phyloP scores from a whole-genome alignment of 2,113 vertebrate genomes.

The Nyctereutes procyonoides region DNA sequence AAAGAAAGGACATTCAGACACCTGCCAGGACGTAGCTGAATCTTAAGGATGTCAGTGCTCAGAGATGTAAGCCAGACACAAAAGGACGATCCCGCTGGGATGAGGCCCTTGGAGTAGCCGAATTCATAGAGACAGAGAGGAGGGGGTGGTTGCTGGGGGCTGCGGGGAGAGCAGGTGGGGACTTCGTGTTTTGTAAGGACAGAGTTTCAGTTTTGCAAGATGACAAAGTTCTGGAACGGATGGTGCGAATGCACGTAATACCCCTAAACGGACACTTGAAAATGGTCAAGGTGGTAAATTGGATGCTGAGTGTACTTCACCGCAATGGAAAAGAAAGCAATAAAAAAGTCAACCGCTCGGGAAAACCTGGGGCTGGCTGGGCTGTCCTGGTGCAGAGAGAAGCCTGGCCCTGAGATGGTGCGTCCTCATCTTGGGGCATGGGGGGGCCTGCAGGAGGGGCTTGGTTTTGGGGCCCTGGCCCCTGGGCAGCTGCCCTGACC shows the following conservation, averaged over 20 bases:
- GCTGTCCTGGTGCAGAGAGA: not conserved
- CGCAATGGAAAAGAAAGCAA: not conserved
- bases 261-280: not conserved
- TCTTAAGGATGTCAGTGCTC: not conserved
- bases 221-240: not conserved
- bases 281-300: too few relatives aligned
- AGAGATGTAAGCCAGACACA: not conserved
- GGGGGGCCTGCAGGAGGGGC: not conserved
- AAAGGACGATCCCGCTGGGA: not conserved
- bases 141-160: not conserved
- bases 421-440: not conserved
- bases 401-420: not conserved
- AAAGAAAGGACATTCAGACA: not conserved
- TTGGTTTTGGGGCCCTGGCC: not conserved
- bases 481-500: not conserved
- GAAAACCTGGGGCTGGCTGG: not conserved
- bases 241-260: not conserved
- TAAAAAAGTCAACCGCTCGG: not conserved
- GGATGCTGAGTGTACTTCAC: accelerated
- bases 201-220: not conserved
- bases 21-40: accelerated
- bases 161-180: not conserved
- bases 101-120: not conserved
- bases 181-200: not conserved
- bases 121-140: not conserved